phyloP scores from a whole-genome alignment of 2,113 vertebrate genomes.

The Neoarius graeffei region DNA sequence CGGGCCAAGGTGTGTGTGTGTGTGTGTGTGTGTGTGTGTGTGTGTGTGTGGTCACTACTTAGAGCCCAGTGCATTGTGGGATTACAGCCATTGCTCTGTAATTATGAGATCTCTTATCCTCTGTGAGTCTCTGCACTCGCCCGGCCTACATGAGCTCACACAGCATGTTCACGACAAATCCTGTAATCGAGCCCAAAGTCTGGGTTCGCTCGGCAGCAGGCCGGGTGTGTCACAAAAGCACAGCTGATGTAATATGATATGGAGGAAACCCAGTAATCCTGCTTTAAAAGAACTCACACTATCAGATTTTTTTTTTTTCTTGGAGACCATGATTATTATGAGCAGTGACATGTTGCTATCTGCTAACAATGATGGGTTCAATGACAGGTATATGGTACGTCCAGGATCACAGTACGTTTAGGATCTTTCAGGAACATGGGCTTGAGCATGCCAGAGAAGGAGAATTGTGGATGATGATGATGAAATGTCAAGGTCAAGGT shows the following conservation, averaged over 20 bases:
- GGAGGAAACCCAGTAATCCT: neutral
- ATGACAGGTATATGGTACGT: neutral
- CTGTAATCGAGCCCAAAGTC: slow-evolving; percentile 9
- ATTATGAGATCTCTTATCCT: slow-evolving; percentile 53
- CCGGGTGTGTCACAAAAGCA: neutral
- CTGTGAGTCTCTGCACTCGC: slow-evolving; percentile 29
- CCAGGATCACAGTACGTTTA: neutral
- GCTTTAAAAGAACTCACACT: neutral
- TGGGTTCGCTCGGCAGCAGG: neutral
- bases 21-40: slow-evolving; percentile 30
- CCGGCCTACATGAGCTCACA: neutral
- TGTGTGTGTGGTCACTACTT: slow-evolving; percentile 48
- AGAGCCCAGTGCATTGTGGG: slow-evolving; percentile 49
- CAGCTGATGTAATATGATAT: neutral
- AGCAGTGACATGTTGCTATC: neutral
- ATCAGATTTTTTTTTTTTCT: neutral
- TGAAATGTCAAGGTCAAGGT: neutral
- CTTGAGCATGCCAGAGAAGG: neutral
- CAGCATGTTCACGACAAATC: neutral
- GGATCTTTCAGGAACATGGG: neutral
- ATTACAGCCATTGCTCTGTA: slow-evolving; percentile 54
- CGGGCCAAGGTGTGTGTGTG: slow-evolving; percentile 33
- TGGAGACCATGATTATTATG: neutral
- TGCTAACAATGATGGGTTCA: neutral
- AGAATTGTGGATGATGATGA: neutral